Percentiles rank a stretch among this genome's conserved stretches.
Conservation (phyloP, 2,888 invertebrate genomes). For the Pantelozetes paolii region DNA sequence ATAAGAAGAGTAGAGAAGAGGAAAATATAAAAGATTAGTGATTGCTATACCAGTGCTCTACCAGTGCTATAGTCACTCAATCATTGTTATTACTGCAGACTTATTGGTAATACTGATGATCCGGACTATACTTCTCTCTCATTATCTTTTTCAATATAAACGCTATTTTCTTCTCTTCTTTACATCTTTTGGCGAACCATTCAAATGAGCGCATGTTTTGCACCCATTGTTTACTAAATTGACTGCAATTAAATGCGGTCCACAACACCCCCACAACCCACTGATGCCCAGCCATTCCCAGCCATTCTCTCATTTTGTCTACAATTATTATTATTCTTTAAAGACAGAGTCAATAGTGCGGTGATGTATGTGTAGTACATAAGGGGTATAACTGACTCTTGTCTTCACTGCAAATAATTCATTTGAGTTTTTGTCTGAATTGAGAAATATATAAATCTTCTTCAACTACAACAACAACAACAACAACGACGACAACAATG, state of each 20-base stretch:
- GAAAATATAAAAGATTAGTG: conserved; percentile 11
- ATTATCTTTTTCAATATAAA: conserved; percentile 5
- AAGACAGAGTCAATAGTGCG: not conserved
- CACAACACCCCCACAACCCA: too few species aligned
- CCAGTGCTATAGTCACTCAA: not conserved
- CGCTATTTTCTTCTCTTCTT: not conserved
- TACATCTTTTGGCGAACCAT: not conserved
- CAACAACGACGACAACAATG: not conserved
- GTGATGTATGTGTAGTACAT: conserved; percentile 1
- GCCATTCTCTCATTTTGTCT: too few species aligned
- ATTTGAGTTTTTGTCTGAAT: not conserved
- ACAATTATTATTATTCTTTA: not conserved
- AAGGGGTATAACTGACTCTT: not conserved
- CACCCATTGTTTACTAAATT: too few species aligned
- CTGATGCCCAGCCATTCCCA: too few species aligned
- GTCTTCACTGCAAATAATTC: not conserved
- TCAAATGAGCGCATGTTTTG: not conserved
- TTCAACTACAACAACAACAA: not conserved
- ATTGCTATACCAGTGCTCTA: not conserved
- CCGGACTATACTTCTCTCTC: not conserved
- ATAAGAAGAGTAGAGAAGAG: not conserved
- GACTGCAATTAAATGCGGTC: too few species aligned
- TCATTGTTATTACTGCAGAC: conserved; percentile 20
- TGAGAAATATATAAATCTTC: conserved; percentile 7
- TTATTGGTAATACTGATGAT: conserved; percentile 15